Evolutionary conservation across 2,797 vertebrate species (phyloP).

Genomic region (Ptychobarbus kaznakovi): DNA sequence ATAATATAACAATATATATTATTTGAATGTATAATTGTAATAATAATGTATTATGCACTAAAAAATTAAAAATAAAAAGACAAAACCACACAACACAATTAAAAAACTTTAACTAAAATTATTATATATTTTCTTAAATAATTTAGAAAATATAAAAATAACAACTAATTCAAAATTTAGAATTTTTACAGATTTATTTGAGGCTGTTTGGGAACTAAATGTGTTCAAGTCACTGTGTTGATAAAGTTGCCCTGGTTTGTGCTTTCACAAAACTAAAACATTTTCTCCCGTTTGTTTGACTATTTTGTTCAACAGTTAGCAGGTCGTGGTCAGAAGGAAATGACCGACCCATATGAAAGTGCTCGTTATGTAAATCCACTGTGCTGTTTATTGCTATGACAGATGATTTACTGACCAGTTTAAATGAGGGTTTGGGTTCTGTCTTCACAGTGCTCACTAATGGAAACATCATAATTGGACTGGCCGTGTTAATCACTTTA

Average conservation of each 20-base stretch:
- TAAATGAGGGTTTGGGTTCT: slow-evolving; percentile 85
- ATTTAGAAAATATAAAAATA: neutral
- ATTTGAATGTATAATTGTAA: neutral
- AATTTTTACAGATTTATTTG: neutral
- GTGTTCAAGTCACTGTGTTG: neutral
- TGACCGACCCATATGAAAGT: too few species aligned
- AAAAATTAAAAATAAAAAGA: neutral
- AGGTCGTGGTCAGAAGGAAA: neutral
- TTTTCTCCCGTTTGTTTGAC: neutral
- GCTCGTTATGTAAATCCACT: too few species aligned
- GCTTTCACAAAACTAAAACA: neutral
- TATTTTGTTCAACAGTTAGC: neutral
- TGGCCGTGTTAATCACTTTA: slow-evolving; percentile 75
- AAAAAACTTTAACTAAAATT: too few species aligned
- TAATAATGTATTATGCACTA: neutral
- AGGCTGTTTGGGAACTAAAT: neutral
- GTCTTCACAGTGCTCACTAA: slow-evolving; percentile 81
- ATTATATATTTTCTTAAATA: neutral
- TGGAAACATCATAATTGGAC: slow-evolving; percentile 90
- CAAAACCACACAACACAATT: too few species aligned
- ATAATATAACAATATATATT: neutral
- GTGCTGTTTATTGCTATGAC: too few species aligned
- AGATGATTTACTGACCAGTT: slow-evolving; percentile 82
- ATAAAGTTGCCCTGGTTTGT: neutral
- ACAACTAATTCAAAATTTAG: neutral